Evolutionary conservation across 2,888 invertebrate species (phyloP), one percentile per base, ranked within the genome.

Genomic region (Herminia tarsipennalis): DNA sequence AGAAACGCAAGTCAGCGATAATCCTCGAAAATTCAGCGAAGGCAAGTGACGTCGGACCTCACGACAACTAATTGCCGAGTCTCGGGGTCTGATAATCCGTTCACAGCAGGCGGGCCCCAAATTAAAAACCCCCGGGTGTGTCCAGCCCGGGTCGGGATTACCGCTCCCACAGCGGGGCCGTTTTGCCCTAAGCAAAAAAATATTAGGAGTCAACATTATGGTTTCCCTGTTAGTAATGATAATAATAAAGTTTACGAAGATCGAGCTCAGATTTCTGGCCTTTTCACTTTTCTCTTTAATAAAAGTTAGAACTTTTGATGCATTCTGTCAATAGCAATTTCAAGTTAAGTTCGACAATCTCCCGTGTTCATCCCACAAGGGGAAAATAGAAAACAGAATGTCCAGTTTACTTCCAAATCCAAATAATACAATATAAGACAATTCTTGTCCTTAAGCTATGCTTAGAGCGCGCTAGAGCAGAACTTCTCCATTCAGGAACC

Each of bases 71-170:
- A 90, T 90, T 89, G 87, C 83, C 83, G 65, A 79, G 74, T 78
- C 80, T 67, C 72, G 78, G 76, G 71, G 73, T 68, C 76, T 73
- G 83, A 81, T 90, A 91, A 91, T 90, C 90, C 88, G 75, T 78
- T 81, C 88, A 74, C 90, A 86, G 88, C 88, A 79, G 89, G 90
- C 79, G 88, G 86, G 80, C 75, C 76, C 74, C 80, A 87, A 89
- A 89, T 89, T 88, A 89, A 91, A 90, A 89, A 85, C 76, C 85
- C 83, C 86, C 76, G 74, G 69, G 78, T 81, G 83, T 80, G 84
- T 81, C 83, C 83, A 76, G 79, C 72, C 65, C 65, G 73, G 66
- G 48, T 39, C 43, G 70, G 80, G 86, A 87, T 88, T 87, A 86
- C 73, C 71, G 83, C 76, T 80, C 80, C 77, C 78, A 76, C 79